Percentiles rank a stretch among this genome's conserved stretches.
Evolutionary conservation across 2,113 vertebrate genomes (phyloP).

Genomic region (Tor tambroides): DNA sequence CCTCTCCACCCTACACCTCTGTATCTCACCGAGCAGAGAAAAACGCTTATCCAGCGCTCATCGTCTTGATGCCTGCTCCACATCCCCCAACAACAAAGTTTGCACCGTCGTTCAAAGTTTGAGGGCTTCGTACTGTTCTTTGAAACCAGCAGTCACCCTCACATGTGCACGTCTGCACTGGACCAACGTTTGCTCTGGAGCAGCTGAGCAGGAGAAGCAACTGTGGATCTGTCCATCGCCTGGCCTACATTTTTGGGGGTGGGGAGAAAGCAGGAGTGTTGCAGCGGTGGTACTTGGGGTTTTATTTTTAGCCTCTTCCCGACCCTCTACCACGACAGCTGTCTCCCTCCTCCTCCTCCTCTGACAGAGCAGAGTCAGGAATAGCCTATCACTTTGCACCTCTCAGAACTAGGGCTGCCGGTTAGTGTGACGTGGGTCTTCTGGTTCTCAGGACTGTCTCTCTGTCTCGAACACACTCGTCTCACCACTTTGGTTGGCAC

Average conservation of each 20-base stretch:
- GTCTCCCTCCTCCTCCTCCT: slow-evolving; percentile 71
- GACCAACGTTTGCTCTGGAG: slow-evolving; percentile 34
- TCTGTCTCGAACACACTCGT: not conserved
- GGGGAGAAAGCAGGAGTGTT: slow-evolving; percentile 52
- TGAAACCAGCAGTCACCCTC: not conserved
- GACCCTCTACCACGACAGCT: slow-evolving; percentile 81
- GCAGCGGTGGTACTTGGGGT: slow-evolving; percentile 44
- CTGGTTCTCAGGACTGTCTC: slow-evolving; percentile 26
- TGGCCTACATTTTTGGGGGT: slow-evolving; percentile 57
- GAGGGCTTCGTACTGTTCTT: not conserved
- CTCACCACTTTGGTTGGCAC: not conserved
- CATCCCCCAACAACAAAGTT: slow-evolving; percentile 4
- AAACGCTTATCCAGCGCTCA: slow-evolving; percentile 29
- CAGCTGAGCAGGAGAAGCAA: slow-evolving; percentile 66
- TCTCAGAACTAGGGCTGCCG: slow-evolving; percentile 21
- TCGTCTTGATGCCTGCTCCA: slow-evolving; percentile 2
- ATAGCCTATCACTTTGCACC: slow-evolving; percentile 61
- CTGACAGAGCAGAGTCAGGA: slow-evolving; percentile 68
- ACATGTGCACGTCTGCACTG: not conserved
- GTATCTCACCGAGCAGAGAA: slow-evolving; percentile 12
- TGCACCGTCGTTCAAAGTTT: not conserved
- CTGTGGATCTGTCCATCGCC: slow-evolving; percentile 53
- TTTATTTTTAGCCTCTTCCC: slow-evolving; percentile 81
- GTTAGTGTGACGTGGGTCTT: slow-evolving; percentile 48
- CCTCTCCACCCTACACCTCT: slow-evolving; percentile 42